Percentiles rank a stretch among this genome's conserved stretches.
These are phyloP conservation scores for Xestobium rufovillosum DNA, from an alignment of 2,888 invertebrate genomes.

Conservation along the genomic window DNA sequence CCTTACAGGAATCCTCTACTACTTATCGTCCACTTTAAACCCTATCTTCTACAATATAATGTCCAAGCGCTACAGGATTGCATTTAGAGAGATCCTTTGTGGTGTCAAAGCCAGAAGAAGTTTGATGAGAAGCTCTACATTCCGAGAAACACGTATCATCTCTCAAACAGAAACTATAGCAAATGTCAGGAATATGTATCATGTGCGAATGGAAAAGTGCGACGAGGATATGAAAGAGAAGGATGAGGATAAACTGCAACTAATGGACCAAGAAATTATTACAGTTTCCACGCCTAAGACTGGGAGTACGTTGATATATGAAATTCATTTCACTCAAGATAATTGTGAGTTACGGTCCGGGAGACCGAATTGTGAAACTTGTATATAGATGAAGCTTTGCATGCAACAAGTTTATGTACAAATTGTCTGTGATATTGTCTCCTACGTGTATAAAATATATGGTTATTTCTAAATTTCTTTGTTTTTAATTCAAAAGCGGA, in stretches of 20 bases:
- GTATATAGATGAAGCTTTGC: conserved; percentile 8
- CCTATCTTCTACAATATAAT: conserved; percentile 83
- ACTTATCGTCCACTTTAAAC: conserved; percentile 71
- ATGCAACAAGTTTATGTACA: conserved; percentile 4
- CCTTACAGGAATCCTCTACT: conserved; percentile 74
- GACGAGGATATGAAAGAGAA: not conserved
- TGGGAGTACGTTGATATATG: conserved; percentile 13
- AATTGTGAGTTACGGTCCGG: not conserved
- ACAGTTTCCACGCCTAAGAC: conserved; percentile 11
- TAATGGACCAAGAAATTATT: conserved; percentile 15
- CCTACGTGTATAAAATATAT: too few relatives aligned
- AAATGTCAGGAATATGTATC: not conserved
- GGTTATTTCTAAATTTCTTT: too few relatives aligned
- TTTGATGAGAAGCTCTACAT: conserved; percentile 52
- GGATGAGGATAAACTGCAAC: conserved; percentile 14
- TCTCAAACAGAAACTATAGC: conserved; percentile 12
- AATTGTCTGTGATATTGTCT: conserved; percentile 1
- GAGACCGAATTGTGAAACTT: conserved; percentile 13
- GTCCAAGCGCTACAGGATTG: conserved; percentile 65
- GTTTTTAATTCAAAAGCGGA: too few relatives aligned
- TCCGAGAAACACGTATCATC: conserved; percentile 46
- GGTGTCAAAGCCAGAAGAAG: conserved; percentile 48
- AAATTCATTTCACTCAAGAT: conserved; percentile 14
- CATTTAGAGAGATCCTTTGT: conserved; percentile 68
- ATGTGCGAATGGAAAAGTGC: not conserved